Base-by-base conservation (phyloP, 2,888 invertebrate species). In the Brachypalpus laphriformis region DNA sequence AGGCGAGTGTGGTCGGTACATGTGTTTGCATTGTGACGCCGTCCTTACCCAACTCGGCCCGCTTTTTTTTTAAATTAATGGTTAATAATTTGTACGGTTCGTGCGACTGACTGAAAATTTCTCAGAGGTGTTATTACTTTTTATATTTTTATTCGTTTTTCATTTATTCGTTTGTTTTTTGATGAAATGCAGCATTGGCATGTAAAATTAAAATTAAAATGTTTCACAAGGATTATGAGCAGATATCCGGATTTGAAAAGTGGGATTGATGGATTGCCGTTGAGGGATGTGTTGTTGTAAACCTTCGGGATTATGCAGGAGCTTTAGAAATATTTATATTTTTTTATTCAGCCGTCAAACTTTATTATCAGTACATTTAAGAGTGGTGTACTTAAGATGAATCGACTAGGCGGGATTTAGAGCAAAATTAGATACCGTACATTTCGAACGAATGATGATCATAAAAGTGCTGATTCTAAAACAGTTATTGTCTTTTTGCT, bases 1-100 rank as follows among this genome's bases (percentile, higher is more conserved):
- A 85, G 81, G 76, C 54, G 71, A 71, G 75, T 80, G 85, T 66
- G 85, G 85, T 85, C 54, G 70, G 65, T 80, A 71, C 85, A 76
- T 85, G 85, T 85, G 85, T 85, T 85, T 81, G 68, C 70, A 78
- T 70, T 75, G 80, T 47, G 70, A 78, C 63, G 56, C 63, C 51
- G 25, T 59, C 54, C 9, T 37, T 49, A 51, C 42, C 34, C 57
- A 47, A 61, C 68, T 57, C 51, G 74, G 57, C 45, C 57, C 49
- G 68, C 47, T 65, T 42, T 74, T 66, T 77, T 80, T 83, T 70
- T n/a, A n/a, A 83, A 83, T 83, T 78, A 80, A 83, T 70, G 74
- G 68, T 78, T 80, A 78, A 83, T 83, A 83, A 80, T 83, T 80
- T 74, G 83, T 70, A 74, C 8, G 68, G 37, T 31, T 20, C 16